These are phyloP conservation scores for Euplagia quadripunctaria DNA, from an alignment of 2,888 invertebrate species.

Conservation along the genomic window DNA sequence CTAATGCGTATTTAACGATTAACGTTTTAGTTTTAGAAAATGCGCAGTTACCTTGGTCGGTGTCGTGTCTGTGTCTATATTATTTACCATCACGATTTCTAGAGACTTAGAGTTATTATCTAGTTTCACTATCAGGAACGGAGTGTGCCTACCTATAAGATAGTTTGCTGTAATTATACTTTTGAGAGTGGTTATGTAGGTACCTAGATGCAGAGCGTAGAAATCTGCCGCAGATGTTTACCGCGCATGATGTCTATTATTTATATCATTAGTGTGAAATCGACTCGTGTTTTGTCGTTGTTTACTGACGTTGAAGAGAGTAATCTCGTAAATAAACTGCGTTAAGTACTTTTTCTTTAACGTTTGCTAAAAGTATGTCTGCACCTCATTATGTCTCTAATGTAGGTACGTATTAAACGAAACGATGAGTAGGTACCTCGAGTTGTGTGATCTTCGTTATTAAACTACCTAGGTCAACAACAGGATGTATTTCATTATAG, in stretches of 20 bases:
- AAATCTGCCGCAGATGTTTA: constrained; percentile 62
- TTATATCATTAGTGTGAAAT: constrained; percentile 72
- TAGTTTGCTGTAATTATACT: constrained; percentile 47
- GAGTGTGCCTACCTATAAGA: constrained; percentile 7
- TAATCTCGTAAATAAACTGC: constrained; percentile 45
- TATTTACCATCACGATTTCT: constrained; percentile 25
- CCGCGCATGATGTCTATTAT: constrained; percentile 60
- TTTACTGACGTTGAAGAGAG: constrained; percentile 30
- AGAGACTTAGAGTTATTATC: constrained; percentile 26
- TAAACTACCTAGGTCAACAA: constrained; percentile 8
- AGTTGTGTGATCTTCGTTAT: neutral
- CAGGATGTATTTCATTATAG: constrained; percentile 12
- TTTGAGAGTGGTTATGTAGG: constrained; percentile 41
- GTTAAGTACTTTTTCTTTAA: constrained; percentile 51
- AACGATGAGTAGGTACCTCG: neutral
- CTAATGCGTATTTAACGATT: neutral
- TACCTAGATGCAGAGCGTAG: constrained; percentile 52
- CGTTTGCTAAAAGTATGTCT: neutral
- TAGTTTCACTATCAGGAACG: constrained; percentile 57
- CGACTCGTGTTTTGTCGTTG: constrained; percentile 59
- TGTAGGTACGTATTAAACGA: neutral
- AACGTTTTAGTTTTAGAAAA: neutral
- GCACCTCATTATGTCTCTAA: neutral
- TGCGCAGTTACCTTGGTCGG: neutral
- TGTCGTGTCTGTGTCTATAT: constrained; percentile 3